These are phyloP conservation scores for Cairina moschata DNA, from an alignment of 2,113 vertebrate species.

Conservation along the genomic window DNA sequence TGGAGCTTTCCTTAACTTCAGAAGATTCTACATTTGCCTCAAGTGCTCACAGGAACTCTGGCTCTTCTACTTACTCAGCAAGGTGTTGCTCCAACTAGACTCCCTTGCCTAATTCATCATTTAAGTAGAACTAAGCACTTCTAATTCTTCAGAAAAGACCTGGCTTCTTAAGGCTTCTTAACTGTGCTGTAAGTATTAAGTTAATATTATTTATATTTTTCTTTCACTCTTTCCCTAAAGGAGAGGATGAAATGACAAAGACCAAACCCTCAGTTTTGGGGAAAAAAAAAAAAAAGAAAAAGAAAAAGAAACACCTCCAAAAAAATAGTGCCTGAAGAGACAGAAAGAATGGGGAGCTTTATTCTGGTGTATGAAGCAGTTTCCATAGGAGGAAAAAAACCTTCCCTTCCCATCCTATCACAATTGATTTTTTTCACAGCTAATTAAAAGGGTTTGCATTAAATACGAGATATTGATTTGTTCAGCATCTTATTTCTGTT, in stretches of 20 bases:
- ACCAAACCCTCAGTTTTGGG: neutral
- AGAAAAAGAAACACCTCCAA: too few relatives aligned
- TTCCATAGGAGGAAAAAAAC: neutral
- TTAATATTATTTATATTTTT: neutral
- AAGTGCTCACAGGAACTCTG: neutral
- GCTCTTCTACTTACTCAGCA: neutral
- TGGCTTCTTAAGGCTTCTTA: neutral
- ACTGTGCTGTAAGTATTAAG: neutral
- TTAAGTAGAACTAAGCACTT: neutral
- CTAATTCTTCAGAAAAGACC: neutral
- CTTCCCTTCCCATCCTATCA: neutral
- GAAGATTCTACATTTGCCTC: neutral
- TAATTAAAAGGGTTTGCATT: constrained; percentile 32
- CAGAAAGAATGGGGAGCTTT: fast-evolving
- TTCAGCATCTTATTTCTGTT: constrained; percentile 19
- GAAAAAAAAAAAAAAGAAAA: too few relatives aligned
- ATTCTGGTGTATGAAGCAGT: neutral
- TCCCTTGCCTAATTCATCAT: neutral
- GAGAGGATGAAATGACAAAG: neutral
- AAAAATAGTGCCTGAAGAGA: neutral
- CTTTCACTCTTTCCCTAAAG: neutral
- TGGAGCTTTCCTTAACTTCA: neutral
- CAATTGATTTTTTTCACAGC: neutral
- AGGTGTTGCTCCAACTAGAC: neutral
- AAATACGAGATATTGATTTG: constrained; percentile 34